Percentiles rank a stretch among this genome's conserved stretches.
Evolutionary conservation across 2,797 vertebrate genomes (phyloP).

Genomic region (Thaleichthys pacificus): DNA sequence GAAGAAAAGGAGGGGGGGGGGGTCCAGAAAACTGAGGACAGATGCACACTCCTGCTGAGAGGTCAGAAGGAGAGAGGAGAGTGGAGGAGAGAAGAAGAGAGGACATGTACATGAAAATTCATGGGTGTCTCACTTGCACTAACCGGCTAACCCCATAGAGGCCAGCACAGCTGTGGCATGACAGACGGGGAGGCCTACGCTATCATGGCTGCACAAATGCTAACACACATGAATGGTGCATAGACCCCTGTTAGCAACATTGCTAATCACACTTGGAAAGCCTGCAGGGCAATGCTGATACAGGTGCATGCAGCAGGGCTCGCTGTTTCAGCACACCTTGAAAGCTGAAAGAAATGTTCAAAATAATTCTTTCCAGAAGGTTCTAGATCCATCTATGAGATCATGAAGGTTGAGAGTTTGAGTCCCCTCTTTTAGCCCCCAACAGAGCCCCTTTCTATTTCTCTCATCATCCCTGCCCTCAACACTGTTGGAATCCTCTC

Average conservation of each 20-base stretch:
- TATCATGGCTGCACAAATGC: neutral
- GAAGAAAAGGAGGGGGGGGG: constrained; percentile 12
- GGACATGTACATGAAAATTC: neutral
- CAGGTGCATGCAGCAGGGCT: too few species aligned
- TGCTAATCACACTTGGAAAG: neutral
- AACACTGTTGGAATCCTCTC: too few species aligned
- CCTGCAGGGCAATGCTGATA: too few species aligned
- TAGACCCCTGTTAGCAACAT: neutral
- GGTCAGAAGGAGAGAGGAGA: constrained; percentile 2
- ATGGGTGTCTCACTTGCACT: neutral
- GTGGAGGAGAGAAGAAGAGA: constrained; percentile 4
- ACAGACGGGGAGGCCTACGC: neutral
- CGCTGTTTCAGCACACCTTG: too few species aligned
- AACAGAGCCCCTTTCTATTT: too few species aligned
- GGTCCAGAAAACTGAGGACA: neutral
- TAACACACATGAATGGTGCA: neutral
- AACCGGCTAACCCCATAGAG: neutral
- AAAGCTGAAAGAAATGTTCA: too few species aligned
- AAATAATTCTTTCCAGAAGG: too few species aligned
- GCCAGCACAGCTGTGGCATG: neutral
- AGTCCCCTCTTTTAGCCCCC: too few species aligned
- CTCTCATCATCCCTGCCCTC: too few species aligned
- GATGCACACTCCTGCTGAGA: neutral
- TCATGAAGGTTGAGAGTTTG: too few species aligned
- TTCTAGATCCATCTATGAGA: too few species aligned